Evolutionary conservation across 2,888 invertebrate genomes (phyloP), one percentile per base, ranked within the genome.

Genomic region (Graphium colonna): DNA sequence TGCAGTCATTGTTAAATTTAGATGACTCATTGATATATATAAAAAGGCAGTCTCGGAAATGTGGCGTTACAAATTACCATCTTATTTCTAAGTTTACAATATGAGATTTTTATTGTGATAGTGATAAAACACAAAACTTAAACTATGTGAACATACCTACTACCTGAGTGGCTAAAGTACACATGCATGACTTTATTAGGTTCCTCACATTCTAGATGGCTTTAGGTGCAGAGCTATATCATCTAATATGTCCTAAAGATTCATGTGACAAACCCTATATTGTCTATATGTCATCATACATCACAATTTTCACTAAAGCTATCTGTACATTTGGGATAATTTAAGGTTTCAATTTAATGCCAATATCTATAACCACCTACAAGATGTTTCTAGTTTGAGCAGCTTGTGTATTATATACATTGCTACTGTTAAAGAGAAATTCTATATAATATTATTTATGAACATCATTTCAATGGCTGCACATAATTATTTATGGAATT

Each of bases 271-370:
- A 85, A 81, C 78, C 79, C 85, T 88, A 89, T 89, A 90, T 90
- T 88, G 90, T 90, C 90, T 90, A 90, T 82, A 83, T 80, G 84
- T 89, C 90, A 85, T 88, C 90, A 86, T 90, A 90, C 90, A 90
- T 90, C 90, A 90, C 90, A 90, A 89, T 89, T 87, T 88, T 87
- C 79, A 86, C 90, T 90, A 90, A 88, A 84, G 76, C 88, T 89
- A 90, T 85, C 90, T 90, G 90, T 90, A 90, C 90, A 89, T 73
- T 77, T 75, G 74, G 73, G 76, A 75, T 79, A 80, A 78, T 80
- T 82, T 77, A 73, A 71, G 69, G 72, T 78, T 58, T 63, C 71
- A 73, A 62, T 71, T 67, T 64, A 72, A 81, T 78, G 80, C 82
- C 82, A 85, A 85, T 80, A 67, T 64, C 66, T 65, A 63, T 61